Evolutionary conservation across 30 jellyfish, hydroid and myxozoan species (phyloP), one percentile per base, ranked within the genome.

Genomic region (Chironex yamaguchii): DNA sequence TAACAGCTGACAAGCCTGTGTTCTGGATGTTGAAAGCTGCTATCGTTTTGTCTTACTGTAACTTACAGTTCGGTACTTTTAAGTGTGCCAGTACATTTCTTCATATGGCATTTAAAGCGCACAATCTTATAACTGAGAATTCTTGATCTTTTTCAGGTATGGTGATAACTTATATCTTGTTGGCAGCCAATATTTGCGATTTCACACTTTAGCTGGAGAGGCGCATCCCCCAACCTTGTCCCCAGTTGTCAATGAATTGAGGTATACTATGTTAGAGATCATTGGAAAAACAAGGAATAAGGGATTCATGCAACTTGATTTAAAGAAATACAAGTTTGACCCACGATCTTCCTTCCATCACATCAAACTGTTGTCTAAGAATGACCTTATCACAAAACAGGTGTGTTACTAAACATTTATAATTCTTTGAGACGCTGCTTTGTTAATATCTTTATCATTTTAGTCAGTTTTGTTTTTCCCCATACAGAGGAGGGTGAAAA

Each of bases 241-340:
- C 33, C 80, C 73, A 12, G 67, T 82, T 23, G 6, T 85, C 21
- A 62, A 87, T 22, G 88, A 86, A 24, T 27, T 65, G 6, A 48
- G 98, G 67, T 88, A 79, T 53, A 81, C 70, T 32, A 71, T 79
- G 30, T 88, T 92, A 1, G 98, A 92, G 65, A 26, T 92, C 2
- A 76, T 92, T 29, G 98, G 96, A 24, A 80, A 69, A 70, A 42
- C 90, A 27, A 89, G 98, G 22, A 62, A 82, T 58, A 29, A 42
- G 34, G 98, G 98, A 21, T 89, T 92, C 62, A 36, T 79, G 36
- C 98, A 92, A 83, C 62, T 68, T 24, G 98, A 92, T 67, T 87
- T 92, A 36, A 73, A 66, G 21, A 23, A 75, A 13, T 92, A 52
- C 74, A 82, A 87, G 9, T 66, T 92, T 88, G 98, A 92, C 52